Percentiles rank a stretch among this genome's conserved stretches.
phyloP scores from a whole-genome alignment of 30 jellyfish, hydroid and myxozoan genomes.

The Catostylus mosaicus region DNA sequence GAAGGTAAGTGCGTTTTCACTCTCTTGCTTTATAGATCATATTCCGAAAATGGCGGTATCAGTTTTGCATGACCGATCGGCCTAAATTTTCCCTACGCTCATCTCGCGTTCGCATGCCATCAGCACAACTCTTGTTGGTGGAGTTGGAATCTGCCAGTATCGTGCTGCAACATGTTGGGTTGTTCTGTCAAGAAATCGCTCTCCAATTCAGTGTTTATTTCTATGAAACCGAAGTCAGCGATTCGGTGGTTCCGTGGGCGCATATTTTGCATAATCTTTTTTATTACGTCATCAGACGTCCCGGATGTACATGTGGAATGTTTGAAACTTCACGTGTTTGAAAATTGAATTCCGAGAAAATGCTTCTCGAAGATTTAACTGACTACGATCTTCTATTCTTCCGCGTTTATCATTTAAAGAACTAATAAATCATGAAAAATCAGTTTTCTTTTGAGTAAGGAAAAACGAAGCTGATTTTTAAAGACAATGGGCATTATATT shows the following conservation, averaged over 20 bases:
- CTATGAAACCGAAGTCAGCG: conserved; percentile 77
- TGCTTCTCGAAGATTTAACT: background rate
- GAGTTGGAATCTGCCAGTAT: background rate
- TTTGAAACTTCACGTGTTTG: background rate
- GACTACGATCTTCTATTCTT: background rate
- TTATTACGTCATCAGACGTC: conserved; percentile 41
- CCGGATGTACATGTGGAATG: conserved; percentile 39
- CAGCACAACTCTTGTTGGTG: background rate
- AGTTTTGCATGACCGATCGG: conserved; percentile 9
- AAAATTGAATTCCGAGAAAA: background rate
- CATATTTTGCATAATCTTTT: conserved; percentile 69
- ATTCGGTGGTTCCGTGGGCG: conserved; percentile 78
- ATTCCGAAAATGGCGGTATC: conserved; percentile 33
- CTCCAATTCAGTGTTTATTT: conserved; percentile 63
- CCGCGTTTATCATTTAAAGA: background rate
- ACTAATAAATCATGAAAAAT: too few species aligned
- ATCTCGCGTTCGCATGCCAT: background rate
- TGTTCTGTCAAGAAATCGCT: conserved; percentile 52
- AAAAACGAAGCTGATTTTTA: too few species aligned
- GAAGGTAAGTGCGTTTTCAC: conserved; percentile 9
- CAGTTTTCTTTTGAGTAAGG: too few species aligned
- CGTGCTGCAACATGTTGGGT: background rate
- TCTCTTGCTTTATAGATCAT: background rate
- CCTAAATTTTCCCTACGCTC: conserved; percentile 35
- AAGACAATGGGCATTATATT: too few species aligned